Base-by-base conservation (phyloP, 2,888 invertebrate species). In the Acholoe squamosa region DNA sequence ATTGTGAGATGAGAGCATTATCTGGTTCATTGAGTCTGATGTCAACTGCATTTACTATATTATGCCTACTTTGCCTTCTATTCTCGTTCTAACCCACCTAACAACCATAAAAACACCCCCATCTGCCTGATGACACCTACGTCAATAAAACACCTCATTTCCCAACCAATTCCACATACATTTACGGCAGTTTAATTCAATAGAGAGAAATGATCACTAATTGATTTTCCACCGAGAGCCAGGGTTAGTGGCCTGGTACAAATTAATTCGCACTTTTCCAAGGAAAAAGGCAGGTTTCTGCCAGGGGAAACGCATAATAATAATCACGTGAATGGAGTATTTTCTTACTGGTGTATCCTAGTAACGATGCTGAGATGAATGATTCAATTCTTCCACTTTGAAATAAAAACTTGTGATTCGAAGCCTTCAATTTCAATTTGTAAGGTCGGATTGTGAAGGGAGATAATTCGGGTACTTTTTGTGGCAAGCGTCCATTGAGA, bases 401-500 rank as follows among this genome's bases (percentile, higher is more conserved):
- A 14, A 61, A n/a, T n/a, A 61, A 61, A 61, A 19, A n/a, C 22
- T 14, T 61, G 61, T 61, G 22, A 61, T 61, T 61, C n/a, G 61
- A 19, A 61, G 61, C 61, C 43, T 61, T 61, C 61, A 61, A 61
- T 61, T 61, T 61, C 61, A 61, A 61, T 61, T 61, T 61, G 61
- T 14, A 61, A 61, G 61, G n/a, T 61, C 61, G n/a, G 61, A 61
- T 61, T n/a, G 61, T n/a, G n/a, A n/a, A 61, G n/a, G 61, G n/a
- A 61, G 61, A 61, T 61, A n/a, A 61, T 61, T 61, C 61, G n/a
- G 61, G n/a, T n/a, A 61, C n/a, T 61, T 61, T 61, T 61, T 61
- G 43, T 43, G 43, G 43, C 43, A 7, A 10, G 43, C 3, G 43
- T 43, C 43, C 43, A 43, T 43, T 43, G 43, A 43, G 43, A 43